Base-by-base conservation (phyloP, 2,797 vertebrate genomes). In the Menidia menidia region DNA sequence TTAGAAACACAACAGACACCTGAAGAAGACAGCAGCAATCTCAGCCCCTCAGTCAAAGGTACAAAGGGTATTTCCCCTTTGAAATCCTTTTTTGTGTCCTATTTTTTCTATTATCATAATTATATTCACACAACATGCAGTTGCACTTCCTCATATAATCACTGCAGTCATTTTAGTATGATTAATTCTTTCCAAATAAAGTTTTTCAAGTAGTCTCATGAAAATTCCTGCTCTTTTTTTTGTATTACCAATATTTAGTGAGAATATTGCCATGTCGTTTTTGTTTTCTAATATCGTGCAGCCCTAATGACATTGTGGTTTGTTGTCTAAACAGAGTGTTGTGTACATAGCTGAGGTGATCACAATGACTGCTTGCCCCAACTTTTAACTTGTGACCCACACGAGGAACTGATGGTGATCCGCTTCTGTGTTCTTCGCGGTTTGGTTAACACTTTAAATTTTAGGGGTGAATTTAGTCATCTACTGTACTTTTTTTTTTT, bases 341-440 rank as follows among this genome's bases (percentile, higher is more conserved):
- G 56, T 87, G 81, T 79, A 83, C 55, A 84, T 75, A 87, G 63
- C 60, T 75, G 47, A 67, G 73, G 50, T 60, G 44, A 80, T 84
- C 33, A 47, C 68, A 6, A 47, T 15, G 67, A 85, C 77, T 74
- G 65, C 71, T 78, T 16, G 39, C 63, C 78, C 73, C 58, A 6
- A 44, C 54, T 81, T 77, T 77, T 67, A 80, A 83, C 68, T 71
- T 52, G 25, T 14, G 43, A 85, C 59, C 48, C 81, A 63, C 82
- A 80, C 73, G 77, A 87, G 64, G 69, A 79, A 89, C 83, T 78
- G 82, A 88, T 77, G 66, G 75, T 64, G 65, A 89, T 79, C 60
- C 65, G 73, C 56, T 81, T 88, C 87, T 87, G 73, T 87, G 83
- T 85, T 75, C 60, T 25, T 25, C 72, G 86, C 60, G 16, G 35